Conservation (phyloP, 2,113 vertebrate species). For the Rhineura floridana region DNA sequence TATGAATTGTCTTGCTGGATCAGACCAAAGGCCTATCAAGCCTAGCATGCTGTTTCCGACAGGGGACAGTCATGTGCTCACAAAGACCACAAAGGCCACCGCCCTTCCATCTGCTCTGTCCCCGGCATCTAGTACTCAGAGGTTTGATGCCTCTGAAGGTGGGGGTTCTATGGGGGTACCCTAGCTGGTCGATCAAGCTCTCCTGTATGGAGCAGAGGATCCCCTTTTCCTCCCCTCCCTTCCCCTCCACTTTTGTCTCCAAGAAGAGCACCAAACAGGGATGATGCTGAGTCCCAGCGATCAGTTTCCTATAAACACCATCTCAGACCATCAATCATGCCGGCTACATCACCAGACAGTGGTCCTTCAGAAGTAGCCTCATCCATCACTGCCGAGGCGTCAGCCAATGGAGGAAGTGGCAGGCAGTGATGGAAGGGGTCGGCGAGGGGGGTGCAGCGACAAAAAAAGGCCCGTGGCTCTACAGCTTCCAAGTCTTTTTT, state of each 20-base stretch:
- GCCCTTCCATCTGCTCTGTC: background rate
- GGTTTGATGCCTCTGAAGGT: background rate
- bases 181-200: background rate
- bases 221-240: background rate
- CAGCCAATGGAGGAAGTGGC: conserved; percentile 18
- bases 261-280: accelerated
- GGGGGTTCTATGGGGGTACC: background rate
- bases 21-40: background rate
- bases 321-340: accelerated
- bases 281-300: background rate
- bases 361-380: background rate
- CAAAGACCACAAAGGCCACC: background rate
- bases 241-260: background rate
- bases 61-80: background rate
- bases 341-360: background rate
- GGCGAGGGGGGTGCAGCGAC: background rate
- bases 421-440: conserved; percentile 8
- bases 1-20: no score
- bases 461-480: conserved; percentile 33
- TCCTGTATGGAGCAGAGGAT: background rate
- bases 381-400: conserved; percentile 29
- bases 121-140: background rate
- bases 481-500: background rate
- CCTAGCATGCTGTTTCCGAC: background rate
- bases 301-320: accelerated